Conservation (phyloP, 1,140 invertebrate genomes). For the Amphibalanus amphitrite region DNA sequence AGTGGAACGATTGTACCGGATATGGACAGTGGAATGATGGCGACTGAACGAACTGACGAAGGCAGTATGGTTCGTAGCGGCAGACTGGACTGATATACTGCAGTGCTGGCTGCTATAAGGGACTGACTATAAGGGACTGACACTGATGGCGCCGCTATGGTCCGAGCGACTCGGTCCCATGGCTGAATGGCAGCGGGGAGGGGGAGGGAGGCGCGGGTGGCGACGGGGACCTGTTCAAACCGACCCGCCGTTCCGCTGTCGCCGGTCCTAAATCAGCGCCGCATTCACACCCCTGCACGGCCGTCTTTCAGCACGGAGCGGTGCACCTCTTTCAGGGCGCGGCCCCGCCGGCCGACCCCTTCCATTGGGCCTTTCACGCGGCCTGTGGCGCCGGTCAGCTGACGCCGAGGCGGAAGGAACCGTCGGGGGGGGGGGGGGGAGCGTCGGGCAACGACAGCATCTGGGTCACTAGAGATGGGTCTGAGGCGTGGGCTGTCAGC, state of each 20-base stretch:
- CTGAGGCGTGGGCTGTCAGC: no score
- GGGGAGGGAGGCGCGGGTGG: background rate
- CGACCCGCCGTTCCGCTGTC: background rate
- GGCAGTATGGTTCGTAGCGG: no score
- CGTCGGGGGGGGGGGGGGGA: background rate
- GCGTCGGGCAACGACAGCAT: background rate
- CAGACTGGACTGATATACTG: no score
- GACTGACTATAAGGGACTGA: no score
- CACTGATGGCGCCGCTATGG: no score
- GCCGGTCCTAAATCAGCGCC: background rate
- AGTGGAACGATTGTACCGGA: no score
- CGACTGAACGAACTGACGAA: no score
- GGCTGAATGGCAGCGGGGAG: background rate
- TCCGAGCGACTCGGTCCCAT: no score
- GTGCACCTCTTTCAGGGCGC: background rate
- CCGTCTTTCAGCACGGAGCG: no score
- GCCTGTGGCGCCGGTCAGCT: background rate
- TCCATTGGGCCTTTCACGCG: background rate
- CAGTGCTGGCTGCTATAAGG: no score
- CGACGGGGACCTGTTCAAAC: background rate
- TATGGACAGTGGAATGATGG: no score
- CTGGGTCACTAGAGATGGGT: background rate
- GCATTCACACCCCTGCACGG: background rate
- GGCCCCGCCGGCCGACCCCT: background rate
- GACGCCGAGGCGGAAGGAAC: no score